Evolutionary conservation across 2,113 vertebrate species (phyloP), one percentile per base, ranked within the genome.

Genomic region (Deroptyus accipitrinus): DNA sequence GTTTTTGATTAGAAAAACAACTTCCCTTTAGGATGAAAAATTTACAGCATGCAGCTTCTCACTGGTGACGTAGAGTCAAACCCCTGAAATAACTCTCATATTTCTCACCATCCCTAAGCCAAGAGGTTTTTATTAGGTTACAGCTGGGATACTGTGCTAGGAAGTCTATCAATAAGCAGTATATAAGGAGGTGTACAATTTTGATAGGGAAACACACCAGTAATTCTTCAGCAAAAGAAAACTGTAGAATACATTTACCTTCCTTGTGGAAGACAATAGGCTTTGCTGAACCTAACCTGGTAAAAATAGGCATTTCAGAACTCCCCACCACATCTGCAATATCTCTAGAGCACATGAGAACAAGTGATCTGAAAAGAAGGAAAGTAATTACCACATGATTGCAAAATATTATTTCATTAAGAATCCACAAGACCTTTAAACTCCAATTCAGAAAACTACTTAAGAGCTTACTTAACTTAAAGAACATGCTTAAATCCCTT

Each of bases 341-440:
- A 73, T 92, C 97, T 94, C 94, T 92, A 83, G 97, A 97, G 90
- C 96, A 96, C 87, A 97, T 72, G 3, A 97, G 91, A 77, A 96
- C 92, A 80, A 97, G 83, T 35, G 95, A 97, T 72, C 97, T 97
- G 94, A 66, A 96, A 97, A 88, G 33, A 48, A 83, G 37, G 52
- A 79, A 54, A 85, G 35, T 16, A 54, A 76, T 90, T 93, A 79
- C 35, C n/a, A 10, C 54, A 41, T 8, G 22, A 88, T 19, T 49
- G 35, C 42, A 90, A 92, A 81, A 78, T 46, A 55, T 11, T 69
- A 5, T 33, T 78, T 80, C 46, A 49, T 44, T 64, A 44, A 82
- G 48, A 54, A 72, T 46, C 41, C 62, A 17, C 41, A 54, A 75
- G 39, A 54, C 30, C 17, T 77, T 94, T 74, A 90, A 86, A 23